Conservation (phyloP, 2,888 invertebrate species). For the Mystacides longicornis region DNA sequence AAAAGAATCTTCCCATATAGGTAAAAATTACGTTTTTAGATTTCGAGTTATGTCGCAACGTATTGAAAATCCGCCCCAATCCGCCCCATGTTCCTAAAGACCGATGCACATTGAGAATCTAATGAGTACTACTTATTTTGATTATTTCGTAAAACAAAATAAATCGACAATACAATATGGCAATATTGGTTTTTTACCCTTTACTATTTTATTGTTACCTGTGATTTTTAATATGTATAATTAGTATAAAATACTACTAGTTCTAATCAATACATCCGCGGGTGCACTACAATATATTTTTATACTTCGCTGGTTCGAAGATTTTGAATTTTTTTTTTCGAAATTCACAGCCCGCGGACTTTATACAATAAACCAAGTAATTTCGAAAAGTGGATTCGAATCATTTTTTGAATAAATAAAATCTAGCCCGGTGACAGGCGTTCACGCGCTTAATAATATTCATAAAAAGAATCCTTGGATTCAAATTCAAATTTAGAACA, state of each 20-base stretch:
- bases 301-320: constrained; percentile 14
- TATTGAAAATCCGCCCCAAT: no score
- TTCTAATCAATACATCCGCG: constrained; percentile 18
- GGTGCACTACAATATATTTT: constrained; percentile 11
- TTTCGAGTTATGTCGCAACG: no score
- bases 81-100: no score
- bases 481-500: background rate
- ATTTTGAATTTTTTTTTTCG: background rate
- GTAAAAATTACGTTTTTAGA: no score
- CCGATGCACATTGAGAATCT: no score
- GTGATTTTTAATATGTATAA: no score
- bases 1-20: no score
- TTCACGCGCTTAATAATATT: constrained; percentile 4
- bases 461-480: background rate
- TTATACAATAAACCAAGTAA: background rate
- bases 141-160: no score
- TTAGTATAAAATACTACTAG: constrained; percentile 8
- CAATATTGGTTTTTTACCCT: no score
- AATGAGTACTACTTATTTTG: no score
- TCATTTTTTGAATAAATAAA: background rate
- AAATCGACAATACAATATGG: no score
- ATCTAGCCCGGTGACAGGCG: constrained; percentile 7
- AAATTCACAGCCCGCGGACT: constrained; percentile 6
- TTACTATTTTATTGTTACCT: constrained; percentile 1
- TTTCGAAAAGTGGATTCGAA: background rate